phyloP scores from a whole-genome alignment of 2,113 vertebrate genomes.

The Chascanopsetta lugubris region DNA sequence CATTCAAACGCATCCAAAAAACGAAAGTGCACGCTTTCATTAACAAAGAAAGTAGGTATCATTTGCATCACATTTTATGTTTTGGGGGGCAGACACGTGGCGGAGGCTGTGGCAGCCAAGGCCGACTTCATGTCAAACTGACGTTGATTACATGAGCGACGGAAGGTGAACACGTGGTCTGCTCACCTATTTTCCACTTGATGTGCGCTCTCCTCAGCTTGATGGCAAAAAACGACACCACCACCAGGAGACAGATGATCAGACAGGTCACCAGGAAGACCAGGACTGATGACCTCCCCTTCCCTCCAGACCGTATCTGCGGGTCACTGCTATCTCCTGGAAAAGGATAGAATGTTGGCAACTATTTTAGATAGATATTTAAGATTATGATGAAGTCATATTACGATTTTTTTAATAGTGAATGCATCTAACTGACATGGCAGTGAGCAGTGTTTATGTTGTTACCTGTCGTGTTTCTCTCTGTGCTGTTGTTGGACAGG shows the following conservation, averaged over 20 bases:
- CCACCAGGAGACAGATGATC: constrained; percentile 82
- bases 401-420: too few relatives aligned
- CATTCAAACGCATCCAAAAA: neutral
- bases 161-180: neutral
- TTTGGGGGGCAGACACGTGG: neutral
- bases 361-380: too few relatives aligned
- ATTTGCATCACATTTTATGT: neutral
- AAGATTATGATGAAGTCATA: too few relatives aligned
- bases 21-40: too few relatives aligned
- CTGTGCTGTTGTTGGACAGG: constrained; percentile 34
- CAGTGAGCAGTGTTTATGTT: neutral
- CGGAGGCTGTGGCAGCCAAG: neutral
- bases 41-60: neutral
- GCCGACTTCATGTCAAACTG: too few relatives aligned
- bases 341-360: constrained; percentile 1
- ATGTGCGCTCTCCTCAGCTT: constrained; percentile 88
- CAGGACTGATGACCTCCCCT: constrained; percentile 73
- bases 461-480: constrained; percentile 55
- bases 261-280: constrained; percentile 86
- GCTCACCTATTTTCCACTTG: constrained; percentile 88
- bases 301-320: neutral
- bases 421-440: too few relatives aligned
- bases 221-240: constrained; percentile 85
- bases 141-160: neutral
- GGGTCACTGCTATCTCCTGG: constrained; percentile 9